Evolutionary conservation across 2,888 invertebrate species (phyloP), one percentile per base, ranked within the genome.

Genomic region (Acanthosepion lycidas): DNA sequence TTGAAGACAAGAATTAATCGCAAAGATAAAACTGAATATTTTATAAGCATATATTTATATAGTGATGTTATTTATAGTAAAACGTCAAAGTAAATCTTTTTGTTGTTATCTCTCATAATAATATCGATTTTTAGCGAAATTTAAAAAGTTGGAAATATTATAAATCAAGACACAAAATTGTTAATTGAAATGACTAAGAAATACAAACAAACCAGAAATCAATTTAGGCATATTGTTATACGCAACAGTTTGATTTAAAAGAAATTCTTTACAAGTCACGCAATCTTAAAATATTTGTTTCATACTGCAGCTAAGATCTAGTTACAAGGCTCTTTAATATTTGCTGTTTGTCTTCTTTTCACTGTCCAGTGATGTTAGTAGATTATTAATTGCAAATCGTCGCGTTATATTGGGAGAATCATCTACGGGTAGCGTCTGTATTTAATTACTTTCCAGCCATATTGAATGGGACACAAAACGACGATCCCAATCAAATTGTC

Each of bases 401-500:
- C 4, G 78, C 23, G 15, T 15, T n/a, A 78, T n/a, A 33, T 33
- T 78, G 78, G n/a, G 33, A 78, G 78, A 33, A 33, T 12, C n/a
- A 78, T 78, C 78, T 78, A 78, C 33, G 15, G n/a, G n/a, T n/a
- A 78, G 9, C 78, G 15, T 33, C 78, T 78, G 78, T 33, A 33
- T 78, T n/a, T 78, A 78, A 78, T 78, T 78, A 78, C 78, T 78
- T 78, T 78, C 5, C 78, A n/a, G 78, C 78, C 78, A 78, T 78
- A n/a, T 33, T 78, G 78, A 78, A 2, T n/a, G 33, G 4, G n/a
- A 78, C 78, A 6, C 78, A 33, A 78, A 78, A n/a, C 15, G 15
- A 78, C n/a, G 78, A 78, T 78, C 78, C 78, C 78, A 78, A 78
- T 78, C 78, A 78, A 78, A 78, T 78, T 78, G 78, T 78, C 78